phyloP scores from a whole-genome alignment of 2,888 invertebrate species.

The Leptogaster cylindrica region DNA sequence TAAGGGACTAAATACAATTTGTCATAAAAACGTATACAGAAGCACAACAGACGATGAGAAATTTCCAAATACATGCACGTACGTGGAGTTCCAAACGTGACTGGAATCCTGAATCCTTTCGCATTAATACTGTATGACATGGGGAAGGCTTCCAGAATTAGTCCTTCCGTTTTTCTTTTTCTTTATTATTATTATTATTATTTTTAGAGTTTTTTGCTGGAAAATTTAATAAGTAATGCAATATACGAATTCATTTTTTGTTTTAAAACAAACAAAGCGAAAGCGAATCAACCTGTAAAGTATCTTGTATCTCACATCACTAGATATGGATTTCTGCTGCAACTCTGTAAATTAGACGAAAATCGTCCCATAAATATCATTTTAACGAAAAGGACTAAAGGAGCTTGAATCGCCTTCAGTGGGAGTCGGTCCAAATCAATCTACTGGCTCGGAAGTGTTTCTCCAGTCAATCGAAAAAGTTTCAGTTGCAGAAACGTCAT shows the following conservation, averaged over 20 bases:
- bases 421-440: neutral
- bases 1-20: conserved; percentile 44
- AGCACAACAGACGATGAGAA: conserved; percentile 32
- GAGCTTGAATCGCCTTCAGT: neutral
- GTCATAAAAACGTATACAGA: conserved; percentile 45
- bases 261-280: too few relatives aligned
- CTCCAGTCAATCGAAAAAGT: neutral
- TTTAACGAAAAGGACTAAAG: neutral
- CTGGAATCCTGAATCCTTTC: conserved; percentile 42
- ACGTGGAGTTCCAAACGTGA: conserved; percentile 47
- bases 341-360: too few relatives aligned
- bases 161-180: too few relatives aligned
- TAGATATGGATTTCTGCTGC: too few relatives aligned
- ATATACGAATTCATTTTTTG: too few relatives aligned
- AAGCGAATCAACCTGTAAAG: too few relatives aligned
- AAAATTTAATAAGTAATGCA: too few relatives aligned
- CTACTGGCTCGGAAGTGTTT: neutral
- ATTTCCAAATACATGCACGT: conserved; percentile 48
- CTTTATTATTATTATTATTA: too few relatives aligned
- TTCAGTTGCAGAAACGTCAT: conserved; percentile 12
- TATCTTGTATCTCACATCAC: too few relatives aligned
- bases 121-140: conserved; percentile 46
- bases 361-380: neutral
- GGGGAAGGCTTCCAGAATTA: conserved; percentile 45
- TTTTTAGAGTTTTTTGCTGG: too few relatives aligned